These are phyloP conservation scores for Schrankia costaestrigalis DNA, from an alignment of 2,888 invertebrate genomes.

Conservation along the genomic window DNA sequence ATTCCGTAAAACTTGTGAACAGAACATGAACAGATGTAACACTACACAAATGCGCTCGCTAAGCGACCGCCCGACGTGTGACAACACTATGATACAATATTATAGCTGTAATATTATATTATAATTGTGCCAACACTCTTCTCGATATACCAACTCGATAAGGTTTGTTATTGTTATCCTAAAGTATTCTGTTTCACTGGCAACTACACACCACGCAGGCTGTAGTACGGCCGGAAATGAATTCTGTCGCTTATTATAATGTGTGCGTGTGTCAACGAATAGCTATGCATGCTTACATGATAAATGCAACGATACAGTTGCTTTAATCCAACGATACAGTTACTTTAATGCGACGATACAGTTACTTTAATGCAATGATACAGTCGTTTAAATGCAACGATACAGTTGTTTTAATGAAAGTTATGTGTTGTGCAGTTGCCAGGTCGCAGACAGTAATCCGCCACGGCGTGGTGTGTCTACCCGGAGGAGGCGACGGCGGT, in stretches of 20 bases:
- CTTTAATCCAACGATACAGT: too few relatives aligned
- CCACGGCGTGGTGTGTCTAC: conserved; percentile 79
- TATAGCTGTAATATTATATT: too few relatives aligned
- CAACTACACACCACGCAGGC: background rate
- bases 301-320: too few relatives aligned
- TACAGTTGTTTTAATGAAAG: background rate
- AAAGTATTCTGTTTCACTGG: conserved; percentile 1
- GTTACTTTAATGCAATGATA: too few relatives aligned
- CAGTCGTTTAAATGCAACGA: too few relatives aligned
- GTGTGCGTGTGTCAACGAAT: too few relatives aligned
- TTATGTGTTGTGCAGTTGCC: conserved; percentile 4
- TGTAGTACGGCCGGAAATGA: too few relatives aligned
- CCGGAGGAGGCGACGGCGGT: conserved; percentile 65
- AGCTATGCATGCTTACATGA: too few relatives aligned
- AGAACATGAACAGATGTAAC: conserved; percentile 20
- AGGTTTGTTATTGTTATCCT: conserved; percentile 4
- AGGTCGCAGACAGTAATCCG: too few relatives aligned
- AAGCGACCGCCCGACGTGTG: conserved; percentile 32
- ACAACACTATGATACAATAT: conserved; percentile 29
- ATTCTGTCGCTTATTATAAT: too few relatives aligned
- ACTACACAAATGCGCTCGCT: conserved; percentile 36
- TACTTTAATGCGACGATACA: too few relatives aligned
- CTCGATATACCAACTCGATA: too few relatives aligned
- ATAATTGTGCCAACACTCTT: conserved; percentile 28
- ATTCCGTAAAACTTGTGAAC: conserved; percentile 14